phyloP scores from a whole-genome alignment of 2,113 vertebrate species.

The Astur gentilis region DNA sequence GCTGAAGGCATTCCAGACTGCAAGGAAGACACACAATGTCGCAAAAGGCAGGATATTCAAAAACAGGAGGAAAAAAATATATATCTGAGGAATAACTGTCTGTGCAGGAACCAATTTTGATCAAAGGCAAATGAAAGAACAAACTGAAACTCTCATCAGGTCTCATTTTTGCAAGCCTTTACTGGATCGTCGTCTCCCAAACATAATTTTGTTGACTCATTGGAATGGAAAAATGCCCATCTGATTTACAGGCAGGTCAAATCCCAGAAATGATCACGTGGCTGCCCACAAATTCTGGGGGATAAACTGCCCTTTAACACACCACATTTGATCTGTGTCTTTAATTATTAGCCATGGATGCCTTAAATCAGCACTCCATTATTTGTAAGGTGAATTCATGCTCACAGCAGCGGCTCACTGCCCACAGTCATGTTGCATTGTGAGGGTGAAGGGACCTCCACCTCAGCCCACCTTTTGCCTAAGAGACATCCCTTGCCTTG shows the following conservation, averaged over 20 bases:
- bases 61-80: accelerated
- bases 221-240: slow-evolving; percentile 37
- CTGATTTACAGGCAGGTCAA: slow-evolving; percentile 15
- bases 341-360: background rate
- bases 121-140: background rate
- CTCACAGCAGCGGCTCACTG: background rate
- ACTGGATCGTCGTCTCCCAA: background rate
- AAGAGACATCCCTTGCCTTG: background rate
- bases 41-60: background rate
- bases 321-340: background rate
- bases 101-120: background rate
- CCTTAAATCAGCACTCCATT: background rate
- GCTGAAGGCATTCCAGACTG: background rate
- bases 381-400: background rate
- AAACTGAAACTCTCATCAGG: background rate
- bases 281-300: background rate
- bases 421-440: background rate
- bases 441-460: background rate
- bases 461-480: background rate
- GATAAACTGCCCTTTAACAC: background rate
- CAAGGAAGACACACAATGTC: background rate
- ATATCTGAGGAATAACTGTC: background rate
- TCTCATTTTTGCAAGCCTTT: background rate
- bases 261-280: background rate
- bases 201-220: background rate